Conservation (phyloP, 2,113 vertebrate genomes). For the Takifugu bimaculatus region DNA sequence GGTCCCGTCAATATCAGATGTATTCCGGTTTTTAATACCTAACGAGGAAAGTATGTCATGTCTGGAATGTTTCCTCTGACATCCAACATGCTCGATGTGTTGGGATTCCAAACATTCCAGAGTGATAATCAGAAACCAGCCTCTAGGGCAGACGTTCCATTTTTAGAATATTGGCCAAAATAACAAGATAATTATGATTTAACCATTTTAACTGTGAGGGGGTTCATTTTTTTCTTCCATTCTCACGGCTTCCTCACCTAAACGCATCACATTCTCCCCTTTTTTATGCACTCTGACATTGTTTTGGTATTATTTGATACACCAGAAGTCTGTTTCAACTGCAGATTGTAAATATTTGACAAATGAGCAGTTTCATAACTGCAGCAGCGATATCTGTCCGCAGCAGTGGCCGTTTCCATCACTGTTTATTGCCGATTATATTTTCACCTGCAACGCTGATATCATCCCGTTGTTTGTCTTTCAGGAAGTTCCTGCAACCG, state of each 20-base stretch:
- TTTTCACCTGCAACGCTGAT: slow-evolving; percentile 58
- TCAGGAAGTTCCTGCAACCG: slow-evolving; percentile 66
- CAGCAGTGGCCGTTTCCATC: slow-evolving; percentile 24
- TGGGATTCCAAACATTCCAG: slow-evolving; percentile 53
- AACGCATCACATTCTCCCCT: background rate
- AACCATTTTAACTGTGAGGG: background rate
- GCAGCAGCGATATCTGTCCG: slow-evolving; percentile 12
- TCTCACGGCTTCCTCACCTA: background rate
- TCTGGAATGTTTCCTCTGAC: slow-evolving; percentile 44
- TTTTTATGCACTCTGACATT: background rate
- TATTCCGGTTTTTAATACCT: slow-evolving; percentile 56
- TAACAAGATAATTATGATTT: background rate
- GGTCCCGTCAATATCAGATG: slow-evolving; percentile 48
- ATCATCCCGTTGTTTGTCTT: slow-evolving; percentile 62
- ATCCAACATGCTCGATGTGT: slow-evolving; percentile 37
- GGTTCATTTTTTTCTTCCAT: too few species aligned
- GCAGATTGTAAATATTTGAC: slow-evolving; percentile 20
- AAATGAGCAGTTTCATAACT: slow-evolving; percentile 16
- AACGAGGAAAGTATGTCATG: slow-evolving; percentile 40
- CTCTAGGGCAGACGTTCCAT: background rate
- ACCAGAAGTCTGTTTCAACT: slow-evolving; percentile 10
- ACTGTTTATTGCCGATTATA: slow-evolving; percentile 50
- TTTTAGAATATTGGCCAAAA: background rate
- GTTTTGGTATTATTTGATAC: slow-evolving; percentile 9
- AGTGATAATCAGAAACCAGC: slow-evolving; percentile 33